Evolutionary conservation across 2,888 invertebrate species (phyloP), one percentile per base, ranked within the genome.

Genomic region (Eurois occulta): DNA sequence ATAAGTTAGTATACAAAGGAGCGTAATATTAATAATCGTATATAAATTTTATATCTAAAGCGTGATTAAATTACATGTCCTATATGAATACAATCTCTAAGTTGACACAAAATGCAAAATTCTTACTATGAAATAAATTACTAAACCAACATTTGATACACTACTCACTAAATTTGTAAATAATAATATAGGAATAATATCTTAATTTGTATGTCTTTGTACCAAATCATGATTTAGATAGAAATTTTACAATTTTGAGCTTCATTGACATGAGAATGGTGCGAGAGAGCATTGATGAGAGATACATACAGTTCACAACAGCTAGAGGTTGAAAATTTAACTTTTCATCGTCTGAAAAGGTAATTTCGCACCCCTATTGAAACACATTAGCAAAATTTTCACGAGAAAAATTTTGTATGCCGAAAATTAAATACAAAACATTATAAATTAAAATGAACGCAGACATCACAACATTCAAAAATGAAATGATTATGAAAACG

Each of bases 161-260:
- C 87, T 89, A 92, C 88, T 94, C 91, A 88, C 93, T 95, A 94
- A 91, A 91, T 94, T 95, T 95, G 94, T 95, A 93, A 93, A 95
- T 92, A 93, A 94, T 90, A 91, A 94, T 90, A 91, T 93, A 95
- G 91, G 92, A 93, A 94, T 95, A 95, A 94, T 95, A 95, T 94
- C 95, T 95, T 95, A 95, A 93, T 95, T 96, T 95, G 95, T 95
- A 94, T 95, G 93, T 95, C 91, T 96, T 96, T 96, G 96, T 96
- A 96, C 96, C 96, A 95, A 95, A 95, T 93, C 89, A 91, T 94
- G 91, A 91, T 93, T 92, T 87, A 91, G 92, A 90, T 89, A 91
- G 88, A 91, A 88, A 87, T 88, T 88, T 88, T 83, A 78, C 60
- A 91, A 93, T 92, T 92, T 93, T 92, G 92, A 92, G 92, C 92